Evolutionary conservation across 2,113 vertebrate genomes (phyloP).

Genomic region (Empidonax traillii): DNA sequence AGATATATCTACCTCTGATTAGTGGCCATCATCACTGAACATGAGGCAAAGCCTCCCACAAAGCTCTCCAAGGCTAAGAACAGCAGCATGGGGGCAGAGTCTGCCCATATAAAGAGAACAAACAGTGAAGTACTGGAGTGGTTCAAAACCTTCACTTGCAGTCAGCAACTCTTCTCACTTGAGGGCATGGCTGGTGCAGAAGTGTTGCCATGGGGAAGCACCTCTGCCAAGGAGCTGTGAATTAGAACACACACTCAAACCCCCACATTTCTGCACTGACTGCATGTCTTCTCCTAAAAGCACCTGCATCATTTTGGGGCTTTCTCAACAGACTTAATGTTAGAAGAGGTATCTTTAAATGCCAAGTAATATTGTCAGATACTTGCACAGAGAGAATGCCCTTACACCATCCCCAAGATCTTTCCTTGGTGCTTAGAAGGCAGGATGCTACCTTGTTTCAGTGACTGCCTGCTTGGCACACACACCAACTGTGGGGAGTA

Average conservation of each 20-base stretch:
- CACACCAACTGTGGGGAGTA: background rate
- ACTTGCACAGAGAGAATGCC: background rate
- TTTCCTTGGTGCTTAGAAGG: background rate
- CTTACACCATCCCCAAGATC: background rate
- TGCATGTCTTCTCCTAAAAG: background rate
- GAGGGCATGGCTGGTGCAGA: fast-evolving
- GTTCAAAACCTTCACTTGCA: background rate
- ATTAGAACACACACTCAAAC: background rate
- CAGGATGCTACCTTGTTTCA: background rate
- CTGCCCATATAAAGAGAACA: background rate
- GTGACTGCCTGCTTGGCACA: background rate
- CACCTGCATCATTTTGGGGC: background rate
- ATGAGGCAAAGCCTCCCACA: background rate
- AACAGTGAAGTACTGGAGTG: background rate
- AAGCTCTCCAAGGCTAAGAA: background rate
- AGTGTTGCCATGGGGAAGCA: background rate
- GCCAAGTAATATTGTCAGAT: background rate
- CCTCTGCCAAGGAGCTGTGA: background rate
- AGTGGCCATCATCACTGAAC: background rate
- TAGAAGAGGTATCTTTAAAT: background rate
- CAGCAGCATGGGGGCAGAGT: background rate
- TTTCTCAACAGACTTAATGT: background rate
- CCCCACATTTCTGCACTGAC: background rate
- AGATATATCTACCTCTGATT: background rate
- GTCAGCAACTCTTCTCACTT: background rate